phyloP scores from a whole-genome alignment of 2,888 invertebrate genomes.

The Drepanosiphum platanoidis region DNA sequence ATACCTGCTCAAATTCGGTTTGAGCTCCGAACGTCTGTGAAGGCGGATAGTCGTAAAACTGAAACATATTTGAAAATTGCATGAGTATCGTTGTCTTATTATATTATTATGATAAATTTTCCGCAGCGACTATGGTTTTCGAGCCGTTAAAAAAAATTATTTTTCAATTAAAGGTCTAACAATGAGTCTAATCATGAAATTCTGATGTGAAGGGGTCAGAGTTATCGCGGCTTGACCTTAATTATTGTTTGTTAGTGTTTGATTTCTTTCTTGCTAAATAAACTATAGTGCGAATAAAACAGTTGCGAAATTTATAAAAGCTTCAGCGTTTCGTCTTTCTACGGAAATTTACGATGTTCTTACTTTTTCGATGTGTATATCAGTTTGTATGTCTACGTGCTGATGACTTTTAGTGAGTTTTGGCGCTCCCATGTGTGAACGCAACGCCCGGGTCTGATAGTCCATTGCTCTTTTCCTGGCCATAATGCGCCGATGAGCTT shows the following conservation, averaged over 20 bases:
- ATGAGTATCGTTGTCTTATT: not conserved
- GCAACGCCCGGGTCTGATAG: conserved; percentile 69
- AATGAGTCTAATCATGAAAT: no score
- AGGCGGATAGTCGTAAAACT: conserved; percentile 34
- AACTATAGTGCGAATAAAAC: no score
- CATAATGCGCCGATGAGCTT: conserved; percentile 78
- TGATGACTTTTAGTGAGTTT: conserved; percentile 84
- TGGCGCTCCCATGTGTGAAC: conserved; percentile 75
- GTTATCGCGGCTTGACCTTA: no score
- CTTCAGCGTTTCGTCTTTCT: not conserved
- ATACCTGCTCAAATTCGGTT: conserved; percentile 16
- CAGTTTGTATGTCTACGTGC: conserved; percentile 90
- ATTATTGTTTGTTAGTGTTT: no score
- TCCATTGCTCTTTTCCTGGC: conserved; percentile 77
- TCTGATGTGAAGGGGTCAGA: no score
- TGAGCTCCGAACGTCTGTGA: conserved; percentile 37
- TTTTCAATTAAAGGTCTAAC: no score
- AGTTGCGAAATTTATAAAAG: not conserved
- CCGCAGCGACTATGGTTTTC: no score
- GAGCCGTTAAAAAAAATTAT: no score
- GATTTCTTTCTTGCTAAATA: no score
- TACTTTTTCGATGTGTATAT: conserved; percentile 87
- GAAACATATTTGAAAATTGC: not conserved
- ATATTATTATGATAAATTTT: no score
- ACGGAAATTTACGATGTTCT: conserved; percentile 35